A percentile compares a stretch with the other conserved stretches of the same genome.
Conservation (phyloP, 2,113 vertebrate genomes). For the Hippocampus comes region DNA sequence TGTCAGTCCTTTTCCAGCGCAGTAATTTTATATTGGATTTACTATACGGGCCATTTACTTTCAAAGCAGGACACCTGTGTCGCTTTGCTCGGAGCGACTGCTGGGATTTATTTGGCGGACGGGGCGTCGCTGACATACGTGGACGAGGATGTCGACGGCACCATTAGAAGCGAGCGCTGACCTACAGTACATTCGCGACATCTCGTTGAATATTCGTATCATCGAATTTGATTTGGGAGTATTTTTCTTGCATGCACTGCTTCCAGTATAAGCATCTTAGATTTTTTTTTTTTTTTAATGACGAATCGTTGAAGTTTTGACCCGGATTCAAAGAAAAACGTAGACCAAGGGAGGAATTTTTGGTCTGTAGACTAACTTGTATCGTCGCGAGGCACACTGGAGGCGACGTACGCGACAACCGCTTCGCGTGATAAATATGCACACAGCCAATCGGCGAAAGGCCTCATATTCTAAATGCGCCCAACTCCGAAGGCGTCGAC, state of each 20-base stretch:
- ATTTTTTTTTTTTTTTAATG: no score
- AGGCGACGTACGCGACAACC: neutral
- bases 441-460: neutral
- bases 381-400: no score
- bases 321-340: no score
- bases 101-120: neutral
- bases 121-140: neutral
- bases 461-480: neutral
- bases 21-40: conserved; percentile 10
- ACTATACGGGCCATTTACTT: conserved; percentile 11
- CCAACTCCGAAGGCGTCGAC: conserved; percentile 3
- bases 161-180: neutral
- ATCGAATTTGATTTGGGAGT: no score
- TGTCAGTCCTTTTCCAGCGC: conserved; percentile 3
- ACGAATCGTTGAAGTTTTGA: no score
- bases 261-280: no score
- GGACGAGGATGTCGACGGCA: neutral
- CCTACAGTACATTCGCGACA: neutral
- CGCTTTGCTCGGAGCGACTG: neutral
- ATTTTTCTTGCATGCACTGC: no score
- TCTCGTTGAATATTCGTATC: neutral
- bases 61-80: neutral
- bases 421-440: neutral
- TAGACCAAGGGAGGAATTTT: neutral
- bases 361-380: neutral